Evolutionary conservation across 2,888 invertebrate genomes (phyloP).

Genomic region (Phyllotreta cruciferae): DNA sequence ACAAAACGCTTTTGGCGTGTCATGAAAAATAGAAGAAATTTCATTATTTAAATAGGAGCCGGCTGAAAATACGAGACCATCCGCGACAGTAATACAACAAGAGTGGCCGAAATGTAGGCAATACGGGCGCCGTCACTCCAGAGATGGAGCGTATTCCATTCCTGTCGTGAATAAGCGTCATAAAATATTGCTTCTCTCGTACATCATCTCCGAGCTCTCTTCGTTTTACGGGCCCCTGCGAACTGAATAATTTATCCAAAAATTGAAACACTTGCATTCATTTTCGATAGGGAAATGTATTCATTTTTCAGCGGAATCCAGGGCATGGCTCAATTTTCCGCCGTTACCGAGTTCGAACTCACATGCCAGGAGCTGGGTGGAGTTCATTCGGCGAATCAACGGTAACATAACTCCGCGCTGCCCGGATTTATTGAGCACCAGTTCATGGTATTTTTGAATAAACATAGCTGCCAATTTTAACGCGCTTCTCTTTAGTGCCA

Average conservation of each 20-base stretch:
- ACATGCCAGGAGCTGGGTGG: too few relatives aligned
- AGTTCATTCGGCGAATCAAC: too few relatives aligned
- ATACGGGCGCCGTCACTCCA: background rate
- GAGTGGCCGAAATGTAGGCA: conserved; percentile 19
- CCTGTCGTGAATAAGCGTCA: conserved; percentile 30
- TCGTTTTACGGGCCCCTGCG: conserved; percentile 27
- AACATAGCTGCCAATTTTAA: too few relatives aligned
- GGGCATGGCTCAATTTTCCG: conserved; percentile 17
- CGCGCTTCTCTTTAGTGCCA: too few relatives aligned
- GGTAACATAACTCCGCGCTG: too few relatives aligned
- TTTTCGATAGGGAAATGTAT: conserved; percentile 18
- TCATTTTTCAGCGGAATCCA: conserved; percentile 15
- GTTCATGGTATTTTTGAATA: too few relatives aligned
- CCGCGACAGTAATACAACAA: conserved; percentile 10
- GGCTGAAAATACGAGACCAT: background rate
- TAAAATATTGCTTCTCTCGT: conserved; percentile 33
- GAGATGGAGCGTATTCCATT: conserved; percentile 25
- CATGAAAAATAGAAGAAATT: conserved; percentile 3
- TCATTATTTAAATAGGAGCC: conserved; percentile 1
- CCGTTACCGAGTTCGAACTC: background rate
- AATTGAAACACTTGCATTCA: conserved; percentile 41
- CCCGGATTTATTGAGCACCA: too few relatives aligned
- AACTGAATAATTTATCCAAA: conserved; percentile 41
- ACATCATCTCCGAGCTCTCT: conserved; percentile 25
- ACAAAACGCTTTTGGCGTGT: too few relatives aligned